These are phyloP conservation scores for Brotula barbata DNA, from an alignment of 2,797 vertebrate genomes.

Conservation along the genomic window DNA sequence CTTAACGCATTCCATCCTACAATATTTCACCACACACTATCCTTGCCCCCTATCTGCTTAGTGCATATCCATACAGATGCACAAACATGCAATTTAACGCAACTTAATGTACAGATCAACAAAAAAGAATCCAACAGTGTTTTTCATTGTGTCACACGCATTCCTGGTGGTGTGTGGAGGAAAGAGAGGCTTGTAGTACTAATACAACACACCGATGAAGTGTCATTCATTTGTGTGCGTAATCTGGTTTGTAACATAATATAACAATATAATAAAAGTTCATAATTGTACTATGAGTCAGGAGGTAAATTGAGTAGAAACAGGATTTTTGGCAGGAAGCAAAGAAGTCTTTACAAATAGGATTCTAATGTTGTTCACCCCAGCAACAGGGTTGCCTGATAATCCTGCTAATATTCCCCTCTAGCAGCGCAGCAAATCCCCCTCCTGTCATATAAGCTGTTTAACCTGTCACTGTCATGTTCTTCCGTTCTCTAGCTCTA, in stretches of 20 bases:
- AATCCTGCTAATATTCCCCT: slow-evolving; percentile 74
- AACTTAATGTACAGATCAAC: slow-evolving; percentile 9
- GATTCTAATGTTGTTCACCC: slow-evolving; percentile 71
- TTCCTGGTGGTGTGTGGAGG: too few species aligned
- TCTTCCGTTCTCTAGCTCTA: slow-evolving; percentile 13
- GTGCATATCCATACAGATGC: slow-evolving; percentile 53
- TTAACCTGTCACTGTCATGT: slow-evolving; percentile 62
- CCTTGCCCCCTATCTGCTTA: background rate
- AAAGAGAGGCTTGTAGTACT: slow-evolving; percentile 50
- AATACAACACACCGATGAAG: slow-evolving; percentile 56
- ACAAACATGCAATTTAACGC: slow-evolving; percentile 26
- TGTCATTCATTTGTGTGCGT: slow-evolving; percentile 9
- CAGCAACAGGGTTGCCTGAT: slow-evolving; percentile 69
- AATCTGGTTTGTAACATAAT: slow-evolving; percentile 42
- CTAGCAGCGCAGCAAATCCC: slow-evolving; percentile 62
- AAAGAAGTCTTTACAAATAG: slow-evolving; percentile 60
- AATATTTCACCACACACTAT: slow-evolving; percentile 16
- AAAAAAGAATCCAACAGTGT: slow-evolving; percentile 40
- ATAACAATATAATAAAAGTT: slow-evolving; percentile 36
- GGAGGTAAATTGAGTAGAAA: slow-evolving; percentile 37
- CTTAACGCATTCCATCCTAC: slow-evolving; percentile 40
- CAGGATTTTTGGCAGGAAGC: slow-evolving; percentile 49
- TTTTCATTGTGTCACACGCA: slow-evolving; percentile 28
- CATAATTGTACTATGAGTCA: slow-evolving; percentile 53
- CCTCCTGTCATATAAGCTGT: slow-evolving; percentile 62